A percentile compares a stretch with the other conserved stretches of the same genome.
These are phyloP conservation scores for Empidonax alnorum DNA, from an alignment of 2,113 vertebrate species.

Conservation along the genomic window DNA sequence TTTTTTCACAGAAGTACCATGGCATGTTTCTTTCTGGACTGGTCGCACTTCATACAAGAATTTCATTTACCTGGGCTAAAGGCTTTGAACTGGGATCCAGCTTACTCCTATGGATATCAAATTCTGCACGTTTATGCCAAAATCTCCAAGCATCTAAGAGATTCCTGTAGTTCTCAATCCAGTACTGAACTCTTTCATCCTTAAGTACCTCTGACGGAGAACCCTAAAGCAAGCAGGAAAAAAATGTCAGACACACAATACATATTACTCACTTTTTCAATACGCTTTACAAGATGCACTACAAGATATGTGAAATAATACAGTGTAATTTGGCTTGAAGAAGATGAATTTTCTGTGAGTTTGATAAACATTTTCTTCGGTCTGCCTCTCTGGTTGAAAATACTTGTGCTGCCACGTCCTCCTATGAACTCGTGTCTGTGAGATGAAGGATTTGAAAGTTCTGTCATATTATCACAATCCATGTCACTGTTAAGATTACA, in stretches of 20 bases:
- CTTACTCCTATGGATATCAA: slow-evolving; percentile 97
- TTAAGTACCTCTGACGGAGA: slow-evolving; percentile 92
- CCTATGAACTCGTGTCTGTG: background rate
- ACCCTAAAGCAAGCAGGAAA: slow-evolving; percentile 76
- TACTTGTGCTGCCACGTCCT: background rate
- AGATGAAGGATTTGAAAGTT: background rate
- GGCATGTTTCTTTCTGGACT: background rate
- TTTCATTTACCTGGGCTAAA: slow-evolving; percentile 87
- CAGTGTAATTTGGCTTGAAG: background rate
- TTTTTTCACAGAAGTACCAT: background rate
- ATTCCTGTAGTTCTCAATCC: slow-evolving; percentile 98
- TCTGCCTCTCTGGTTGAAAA: background rate
- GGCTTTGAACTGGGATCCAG: slow-evolving; percentile 98
- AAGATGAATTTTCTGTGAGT: background rate
- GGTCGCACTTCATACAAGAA: background rate
- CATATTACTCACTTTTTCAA: background rate
- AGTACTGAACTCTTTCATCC: slow-evolving; percentile 95
- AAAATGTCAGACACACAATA: background rate
- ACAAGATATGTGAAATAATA: background rate
- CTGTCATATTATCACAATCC: background rate
- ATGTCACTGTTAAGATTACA: background rate
- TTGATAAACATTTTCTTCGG: background rate
- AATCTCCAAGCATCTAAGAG: slow-evolving; percentile 97
- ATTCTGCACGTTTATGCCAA: slow-evolving; percentile 98
- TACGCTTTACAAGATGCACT: background rate